A percentile compares a stretch with the other conserved stretches of the same genome.
Evolutionary conservation across 1,140 invertebrate species (phyloP).

Genomic region (Lysiphlebus fabarum): DNA sequence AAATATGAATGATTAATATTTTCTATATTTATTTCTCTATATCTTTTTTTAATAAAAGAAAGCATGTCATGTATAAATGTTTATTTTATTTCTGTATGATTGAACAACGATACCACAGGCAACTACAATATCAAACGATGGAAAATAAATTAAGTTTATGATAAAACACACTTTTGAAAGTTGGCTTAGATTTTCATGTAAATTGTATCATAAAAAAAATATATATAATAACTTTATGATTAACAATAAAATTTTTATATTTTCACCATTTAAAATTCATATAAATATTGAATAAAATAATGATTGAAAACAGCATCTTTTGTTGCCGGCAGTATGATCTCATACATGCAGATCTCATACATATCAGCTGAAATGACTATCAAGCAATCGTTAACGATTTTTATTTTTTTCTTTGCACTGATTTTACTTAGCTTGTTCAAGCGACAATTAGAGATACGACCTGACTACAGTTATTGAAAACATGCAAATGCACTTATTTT

Average conservation of each 20-base stretch:
- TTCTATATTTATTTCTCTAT: too few species aligned
- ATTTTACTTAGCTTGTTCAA: too few species aligned
- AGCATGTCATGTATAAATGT: too few species aligned
- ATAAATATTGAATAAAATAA: background rate
- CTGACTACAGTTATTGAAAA: conserved; percentile 3
- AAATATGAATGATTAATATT: too few species aligned
- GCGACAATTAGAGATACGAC: conserved; percentile 16
- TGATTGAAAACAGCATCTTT: conserved; percentile 15
- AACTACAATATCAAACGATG: conserved; percentile 42
- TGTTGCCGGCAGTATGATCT: conserved; percentile 12
- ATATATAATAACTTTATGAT: too few species aligned
- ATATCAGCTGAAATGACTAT: conserved; percentile 20
- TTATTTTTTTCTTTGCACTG: background rate
- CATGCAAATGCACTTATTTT: conserved; percentile 11
- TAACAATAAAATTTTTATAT: too few species aligned
- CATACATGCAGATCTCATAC: conserved; percentile 26
- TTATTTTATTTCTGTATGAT: conserved; percentile 11
- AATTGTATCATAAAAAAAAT: too few species aligned
- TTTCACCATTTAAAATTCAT: too few species aligned
- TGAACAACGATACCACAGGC: conserved; percentile 30
- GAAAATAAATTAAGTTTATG: conserved; percentile 36
- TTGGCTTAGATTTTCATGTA: too few species aligned
- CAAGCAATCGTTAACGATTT: conserved; percentile 5
- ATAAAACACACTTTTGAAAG: background rate
- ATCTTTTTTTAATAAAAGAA: too few species aligned